Evolutionary conservation across 2,797 vertebrate genomes (phyloP), one percentile per base, ranked within the genome.

Genomic region (Otolemur crassicaudatus): DNA sequence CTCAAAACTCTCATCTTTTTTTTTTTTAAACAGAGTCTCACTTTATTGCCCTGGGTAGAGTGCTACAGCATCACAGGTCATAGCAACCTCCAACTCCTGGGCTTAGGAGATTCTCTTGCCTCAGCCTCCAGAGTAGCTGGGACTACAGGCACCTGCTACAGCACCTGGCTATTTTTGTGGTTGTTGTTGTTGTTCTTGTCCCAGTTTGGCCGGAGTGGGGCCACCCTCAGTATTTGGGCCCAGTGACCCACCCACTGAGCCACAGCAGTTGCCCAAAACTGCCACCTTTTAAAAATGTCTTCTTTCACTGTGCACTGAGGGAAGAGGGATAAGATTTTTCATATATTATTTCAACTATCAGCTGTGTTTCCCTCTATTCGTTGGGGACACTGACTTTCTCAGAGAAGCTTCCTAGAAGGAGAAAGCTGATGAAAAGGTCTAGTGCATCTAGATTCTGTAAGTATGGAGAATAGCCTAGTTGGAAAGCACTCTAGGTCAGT

Each of bases 341-440:
- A 43, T 53, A 43, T 27, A 63, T 19, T 37, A 23, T 20, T 92
- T 95, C 72, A 88, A 10, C 29, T 76, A 25, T 87, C 13, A 85
- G 56, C 13, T 73, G 3, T 77, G 46, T 77, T 94, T 95, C 12
- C 16, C 7, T 87, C 31, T 75, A 27, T 37, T 89, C 58, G 31
- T 72, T 61, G 60, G 31, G 91, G 76, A 67, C 17, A 22, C 69
- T 61, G 49, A 91, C 46, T 73, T 94, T 77, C 84, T 93, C 84
- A 77, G 23, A 80, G 46, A 43, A 91, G 49, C 60, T 89, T 92
- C 70, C 60, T 37, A 61, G 40, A 76, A 60, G 27, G 7, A 80
- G 75, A 85, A 9, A 56, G 7, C 17, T 40, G 40, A 58, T 53
- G 16, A 29, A 87, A 96, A 82, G 14, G 0, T 49, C n/a, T 87